Evolutionary conservation across 2,113 vertebrate species (phyloP).

Genomic region (Xiphophorus couchianus): DNA sequence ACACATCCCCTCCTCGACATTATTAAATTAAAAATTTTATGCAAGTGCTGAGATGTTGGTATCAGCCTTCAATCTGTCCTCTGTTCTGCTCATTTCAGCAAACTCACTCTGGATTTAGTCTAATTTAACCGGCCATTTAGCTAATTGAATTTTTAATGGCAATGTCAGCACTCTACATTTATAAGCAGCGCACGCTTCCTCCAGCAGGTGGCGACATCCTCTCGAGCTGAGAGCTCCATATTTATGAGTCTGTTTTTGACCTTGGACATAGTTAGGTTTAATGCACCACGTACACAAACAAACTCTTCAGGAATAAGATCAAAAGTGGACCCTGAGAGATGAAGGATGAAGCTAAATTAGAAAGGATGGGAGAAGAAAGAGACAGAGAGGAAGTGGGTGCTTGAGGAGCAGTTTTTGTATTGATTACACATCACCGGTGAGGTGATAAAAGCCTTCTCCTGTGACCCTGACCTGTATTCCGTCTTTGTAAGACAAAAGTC

Average conservation of each 20-base stretch:
- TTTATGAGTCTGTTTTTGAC: slow-evolving; percentile 29
- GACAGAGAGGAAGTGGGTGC: slow-evolving; percentile 18
- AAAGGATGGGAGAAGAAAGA: neutral
- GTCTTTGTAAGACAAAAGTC: slow-evolving; percentile 57
- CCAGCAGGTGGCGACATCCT: slow-evolving; percentile 68
- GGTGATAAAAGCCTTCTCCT: slow-evolving; percentile 52
- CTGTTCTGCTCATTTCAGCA: slow-evolving; percentile 56
- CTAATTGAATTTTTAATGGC: slow-evolving; percentile 54
- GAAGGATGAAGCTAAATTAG: neutral
- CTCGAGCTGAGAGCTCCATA: neutral
- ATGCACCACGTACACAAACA: slow-evolving; percentile 11
- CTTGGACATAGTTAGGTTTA: slow-evolving; percentile 30
- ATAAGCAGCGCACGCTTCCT: neutral
- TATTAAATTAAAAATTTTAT: slow-evolving; percentile 48
- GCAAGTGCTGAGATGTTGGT: slow-evolving; percentile 59
- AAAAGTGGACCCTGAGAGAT: slow-evolving; percentile 10
- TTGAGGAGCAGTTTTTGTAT: slow-evolving; percentile 48
- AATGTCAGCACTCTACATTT: slow-evolving; percentile 16
- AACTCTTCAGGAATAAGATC: neutral
- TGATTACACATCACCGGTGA: slow-evolving; percentile 53
- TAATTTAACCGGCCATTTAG: slow-evolving; percentile 64
- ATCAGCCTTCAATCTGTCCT: slow-evolving; percentile 38
- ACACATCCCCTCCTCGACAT: slow-evolving; percentile 16
- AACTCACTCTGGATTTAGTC: slow-evolving; percentile 50
- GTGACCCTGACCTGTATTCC: slow-evolving; percentile 50